A percentile compares a stretch with the other conserved stretches of the same genome.
These are phyloP conservation scores for Scaptodrosophila latifasciaeformis DNA, from an alignment of 2,888 invertebrate species.

Conservation along the genomic window DNA sequence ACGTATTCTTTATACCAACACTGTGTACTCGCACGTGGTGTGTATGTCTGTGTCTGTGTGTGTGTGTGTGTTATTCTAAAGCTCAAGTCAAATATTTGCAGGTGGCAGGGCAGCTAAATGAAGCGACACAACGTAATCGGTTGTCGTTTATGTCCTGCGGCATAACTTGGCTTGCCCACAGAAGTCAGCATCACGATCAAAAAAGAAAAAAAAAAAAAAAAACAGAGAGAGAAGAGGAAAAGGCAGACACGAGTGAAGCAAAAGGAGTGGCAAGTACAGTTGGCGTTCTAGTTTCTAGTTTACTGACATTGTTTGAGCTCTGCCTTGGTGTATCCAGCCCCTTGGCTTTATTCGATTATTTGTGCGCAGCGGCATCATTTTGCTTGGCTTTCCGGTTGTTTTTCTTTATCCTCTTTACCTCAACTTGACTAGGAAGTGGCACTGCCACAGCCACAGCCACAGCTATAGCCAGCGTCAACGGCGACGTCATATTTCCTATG, in stretches of 20 bases:
- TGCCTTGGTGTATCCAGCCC: constrained; percentile 3
- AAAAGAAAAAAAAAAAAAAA: no score
- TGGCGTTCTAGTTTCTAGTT: no score
- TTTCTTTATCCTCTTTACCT: constrained; percentile 35
- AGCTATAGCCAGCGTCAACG: not conserved
- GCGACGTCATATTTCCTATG: constrained; percentile 55
- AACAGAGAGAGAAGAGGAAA: no score
- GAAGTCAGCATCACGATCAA: constrained; percentile 4
- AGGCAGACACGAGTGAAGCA: no score
- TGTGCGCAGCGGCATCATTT: constrained; percentile 61
- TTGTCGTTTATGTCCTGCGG: constrained; percentile 29
- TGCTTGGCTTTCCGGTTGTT: constrained; percentile 61
- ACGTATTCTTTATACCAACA: not conserved
- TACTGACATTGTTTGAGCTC: no score
- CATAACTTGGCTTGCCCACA: constrained; percentile 13
- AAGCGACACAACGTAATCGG: constrained; percentile 52
- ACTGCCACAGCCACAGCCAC: not conserved
- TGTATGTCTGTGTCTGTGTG: constrained; percentile 1
- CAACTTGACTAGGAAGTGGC: constrained; percentile 40
- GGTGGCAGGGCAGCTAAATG: constrained; percentile 43
- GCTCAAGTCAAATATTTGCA: constrained; percentile 53
- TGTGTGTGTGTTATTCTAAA: constrained; percentile 25
- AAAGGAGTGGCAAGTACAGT: no score
- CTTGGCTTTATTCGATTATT: constrained; percentile 51
- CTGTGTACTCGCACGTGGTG: not conserved